These are phyloP conservation scores for Anseranas semipalmata DNA, from an alignment of 2,113 vertebrate species.

Conservation along the genomic window DNA sequence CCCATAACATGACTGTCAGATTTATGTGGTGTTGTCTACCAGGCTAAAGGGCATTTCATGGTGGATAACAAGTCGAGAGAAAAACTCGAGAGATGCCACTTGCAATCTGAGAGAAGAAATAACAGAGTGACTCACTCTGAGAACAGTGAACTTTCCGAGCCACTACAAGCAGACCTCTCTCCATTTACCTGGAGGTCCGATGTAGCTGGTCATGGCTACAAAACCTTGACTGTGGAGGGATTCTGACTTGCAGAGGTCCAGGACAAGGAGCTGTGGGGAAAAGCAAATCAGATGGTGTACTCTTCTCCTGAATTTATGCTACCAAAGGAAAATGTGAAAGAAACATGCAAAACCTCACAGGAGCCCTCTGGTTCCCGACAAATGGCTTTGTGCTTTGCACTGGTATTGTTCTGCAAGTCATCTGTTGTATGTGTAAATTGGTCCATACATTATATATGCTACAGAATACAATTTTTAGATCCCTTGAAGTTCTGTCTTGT, in stretches of 20 bases:
- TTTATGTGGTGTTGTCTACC: neutral
- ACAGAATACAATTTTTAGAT: neutral
- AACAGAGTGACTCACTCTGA: neutral
- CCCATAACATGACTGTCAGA: neutral
- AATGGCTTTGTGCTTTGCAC: neutral
- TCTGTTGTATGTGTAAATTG: neutral
- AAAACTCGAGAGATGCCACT: neutral
- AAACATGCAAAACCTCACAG: neutral
- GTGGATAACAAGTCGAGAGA: neutral
- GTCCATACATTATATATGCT: neutral
- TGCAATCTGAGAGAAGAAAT: neutral
- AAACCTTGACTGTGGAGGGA: neutral
- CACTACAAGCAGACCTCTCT: neutral
- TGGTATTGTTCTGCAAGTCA: neutral
- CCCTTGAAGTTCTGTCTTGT: neutral
- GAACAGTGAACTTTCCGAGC: neutral
- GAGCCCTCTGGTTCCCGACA: neutral
- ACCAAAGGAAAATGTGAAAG: neutral
- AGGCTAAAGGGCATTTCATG: neutral
- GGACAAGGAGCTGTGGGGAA: neutral
- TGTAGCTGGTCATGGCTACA: neutral
- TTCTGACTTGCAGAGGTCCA: neutral
- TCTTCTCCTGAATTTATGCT: neutral
- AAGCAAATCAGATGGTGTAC: neutral
- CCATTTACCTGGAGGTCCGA: neutral